These are phyloP conservation scores for Conus ventricosus DNA, from an alignment of 1,140 invertebrate genomes.

Conservation along the genomic window DNA sequence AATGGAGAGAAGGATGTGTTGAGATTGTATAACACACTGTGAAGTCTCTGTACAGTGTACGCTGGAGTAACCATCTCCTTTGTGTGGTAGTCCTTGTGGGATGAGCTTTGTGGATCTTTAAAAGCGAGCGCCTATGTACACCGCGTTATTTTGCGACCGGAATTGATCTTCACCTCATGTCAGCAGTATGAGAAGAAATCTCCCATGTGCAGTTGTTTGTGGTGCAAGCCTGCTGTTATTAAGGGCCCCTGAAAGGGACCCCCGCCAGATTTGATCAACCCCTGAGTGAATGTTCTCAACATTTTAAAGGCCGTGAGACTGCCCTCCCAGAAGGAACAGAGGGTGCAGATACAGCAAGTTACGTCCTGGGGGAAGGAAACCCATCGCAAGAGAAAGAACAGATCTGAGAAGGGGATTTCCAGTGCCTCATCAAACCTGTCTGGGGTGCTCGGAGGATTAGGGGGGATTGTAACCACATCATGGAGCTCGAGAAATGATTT, in stretches of 20 bases:
- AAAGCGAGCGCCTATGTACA: no score
- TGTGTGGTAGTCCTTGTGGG: no score
- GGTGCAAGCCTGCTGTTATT: background rate
- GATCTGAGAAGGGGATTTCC: conserved; percentile 28
- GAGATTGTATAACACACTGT: no score
- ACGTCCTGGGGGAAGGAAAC: background rate
- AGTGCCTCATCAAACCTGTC: background rate
- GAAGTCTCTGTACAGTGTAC: no score
- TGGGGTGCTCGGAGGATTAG: no score
- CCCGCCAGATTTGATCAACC: background rate
- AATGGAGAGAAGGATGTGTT: no score
- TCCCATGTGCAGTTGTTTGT: background rate
- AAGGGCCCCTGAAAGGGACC: no score
- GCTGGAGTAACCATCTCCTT: no score
- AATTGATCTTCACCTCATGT: no score
- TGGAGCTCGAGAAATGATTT: conserved; percentile 30
- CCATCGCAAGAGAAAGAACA: background rate
- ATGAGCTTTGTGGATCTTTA: no score
- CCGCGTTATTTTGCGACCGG: no score
- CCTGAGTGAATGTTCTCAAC: background rate
- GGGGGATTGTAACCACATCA: background rate
- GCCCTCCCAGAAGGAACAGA: background rate
- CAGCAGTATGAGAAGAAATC: background rate
- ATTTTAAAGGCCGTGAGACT: background rate
- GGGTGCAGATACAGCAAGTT: background rate